These are phyloP conservation scores for Argopecten irradians DNA, from an alignment of 1,140 invertebrate species.

Conservation along the genomic window DNA sequence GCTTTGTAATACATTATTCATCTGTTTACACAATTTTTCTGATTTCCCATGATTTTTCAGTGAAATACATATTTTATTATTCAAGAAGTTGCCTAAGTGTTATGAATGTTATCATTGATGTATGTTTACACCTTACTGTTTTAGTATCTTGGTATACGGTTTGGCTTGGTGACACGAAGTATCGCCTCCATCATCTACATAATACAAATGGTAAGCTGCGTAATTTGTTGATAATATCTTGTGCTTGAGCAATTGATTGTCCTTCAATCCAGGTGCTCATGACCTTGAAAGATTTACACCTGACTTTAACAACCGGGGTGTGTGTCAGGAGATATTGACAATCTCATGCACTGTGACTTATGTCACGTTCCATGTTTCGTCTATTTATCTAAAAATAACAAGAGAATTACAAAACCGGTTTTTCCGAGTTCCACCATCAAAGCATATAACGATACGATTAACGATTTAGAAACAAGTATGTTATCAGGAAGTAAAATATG, in stretches of 20 bases:
- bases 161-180: conserved; percentile 59
- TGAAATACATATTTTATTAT: background rate
- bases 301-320: too few relatives aligned
- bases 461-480: too few relatives aligned
- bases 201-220: conserved; percentile 78
- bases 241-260: background rate
- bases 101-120: background rate
- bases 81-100: background rate
- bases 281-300: too few relatives aligned
- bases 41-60: background rate
- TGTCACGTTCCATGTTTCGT: too few relatives aligned
- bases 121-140: conserved; percentile 68
- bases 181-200: conserved; percentile 62
- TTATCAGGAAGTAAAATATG: too few relatives aligned
- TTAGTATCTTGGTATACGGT: conserved; percentile 86
- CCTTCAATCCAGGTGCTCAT: too few relatives aligned
- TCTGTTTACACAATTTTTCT: background rate
- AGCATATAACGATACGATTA: too few relatives aligned
- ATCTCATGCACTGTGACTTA: too few relatives aligned
- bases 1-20: background rate
- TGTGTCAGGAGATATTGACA: too few relatives aligned
- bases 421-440: too few relatives aligned
- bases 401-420: too few relatives aligned
- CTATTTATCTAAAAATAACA: too few relatives aligned
- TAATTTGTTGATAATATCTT: background rate